Percentiles rank a stretch among this genome's conserved stretches.
phyloP scores from a whole-genome alignment of 1,140 invertebrate species.

The Drosophila pallidifrons region DNA sequence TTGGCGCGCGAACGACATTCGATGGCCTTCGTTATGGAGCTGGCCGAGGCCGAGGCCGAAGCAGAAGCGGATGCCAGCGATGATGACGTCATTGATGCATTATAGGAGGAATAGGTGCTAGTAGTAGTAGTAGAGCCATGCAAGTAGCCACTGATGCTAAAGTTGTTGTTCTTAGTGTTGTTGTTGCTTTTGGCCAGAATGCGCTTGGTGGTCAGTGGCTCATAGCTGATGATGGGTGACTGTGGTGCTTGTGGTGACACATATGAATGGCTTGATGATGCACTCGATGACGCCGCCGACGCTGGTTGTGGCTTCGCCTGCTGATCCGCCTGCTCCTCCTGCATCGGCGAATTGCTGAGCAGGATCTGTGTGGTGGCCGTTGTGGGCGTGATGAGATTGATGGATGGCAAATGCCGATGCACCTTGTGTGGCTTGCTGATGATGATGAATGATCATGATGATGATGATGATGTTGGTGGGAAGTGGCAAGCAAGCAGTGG shows the following conservation, averaged over 20 bases:
- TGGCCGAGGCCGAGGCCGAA: constrained; percentile 31
- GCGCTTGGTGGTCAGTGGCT: constrained; percentile 70
- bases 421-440: constrained; percentile 63
- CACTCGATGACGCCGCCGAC: constrained; percentile 48
- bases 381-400: constrained; percentile 78
- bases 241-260: constrained; percentile 56
- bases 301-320: not conserved
- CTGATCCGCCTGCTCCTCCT: constrained; percentile 23
- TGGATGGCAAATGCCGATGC: constrained; percentile 71
- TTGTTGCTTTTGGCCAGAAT: constrained; percentile 60
- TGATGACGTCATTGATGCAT: constrained; percentile 72
- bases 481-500: constrained; percentile 58
- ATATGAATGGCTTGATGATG: constrained; percentile 64
- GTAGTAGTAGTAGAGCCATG: constrained; percentile 60
- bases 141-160: constrained; percentile 69
- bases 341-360: constrained; percentile 56
- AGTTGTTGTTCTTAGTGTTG: constrained; percentile 54
- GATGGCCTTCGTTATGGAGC: constrained; percentile 67
- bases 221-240: constrained; percentile 57
- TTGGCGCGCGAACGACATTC: constrained; percentile 76
- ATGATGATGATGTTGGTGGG: constrained; percentile 50
- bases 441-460: constrained; percentile 46
- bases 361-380: constrained; percentile 78
- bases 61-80: constrained; percentile 57
- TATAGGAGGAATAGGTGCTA: constrained; percentile 67